Evolutionary conservation across 2,888 invertebrate species (phyloP), one percentile per base, ranked within the genome.

Genomic region (Lasioglossum figueresi): DNA sequence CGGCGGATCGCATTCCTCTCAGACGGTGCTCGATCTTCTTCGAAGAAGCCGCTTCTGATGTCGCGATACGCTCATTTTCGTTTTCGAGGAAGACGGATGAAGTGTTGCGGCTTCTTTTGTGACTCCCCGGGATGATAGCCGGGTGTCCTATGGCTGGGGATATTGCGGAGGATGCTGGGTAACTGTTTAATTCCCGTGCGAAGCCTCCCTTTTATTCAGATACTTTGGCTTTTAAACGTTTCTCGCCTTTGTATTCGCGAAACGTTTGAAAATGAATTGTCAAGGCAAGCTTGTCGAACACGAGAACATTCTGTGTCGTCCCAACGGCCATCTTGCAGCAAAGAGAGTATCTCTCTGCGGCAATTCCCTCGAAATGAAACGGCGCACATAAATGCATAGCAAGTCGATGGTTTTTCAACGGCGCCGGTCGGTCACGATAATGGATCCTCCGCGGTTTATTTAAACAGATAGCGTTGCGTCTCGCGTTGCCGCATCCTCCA

Each of bases 1-100:
- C 90, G 80, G 59, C 43, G 70, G 86, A 89, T 88, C 88, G 86
- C 82, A 82, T 87, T 82, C 82, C 72, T 76, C 40, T 23, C 16
- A n/a, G 2, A 5, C 19, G 71, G 48, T 70, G 45, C 76, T 82
- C 76, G 68, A 84, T 83, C 80, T 83, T 81, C 81, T 16, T 48
- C 45, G 40, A 16, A 2, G 27, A 31, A 63, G 31, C 27, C 31
- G 27, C 63, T 27, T 31, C 63, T 16, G 63, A 31, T 63, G 71
- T 71, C 40, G 71, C n/a, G 43, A 45, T 71, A 27, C 14, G n/a
- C 66, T 68, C 66, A 68, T 68, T 34, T 68, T 68, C 16, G 34
- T 68, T 68, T 68, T 68, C 31, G 34, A 10, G 66, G 34, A 68
- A 34, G 66, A 68, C 66, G 66, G 66, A 68, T 68, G 31, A 68